Evolutionary conservation across 2,113 vertebrate genomes (phyloP).

Genomic region (Chaenocephalus aceratus): DNA sequence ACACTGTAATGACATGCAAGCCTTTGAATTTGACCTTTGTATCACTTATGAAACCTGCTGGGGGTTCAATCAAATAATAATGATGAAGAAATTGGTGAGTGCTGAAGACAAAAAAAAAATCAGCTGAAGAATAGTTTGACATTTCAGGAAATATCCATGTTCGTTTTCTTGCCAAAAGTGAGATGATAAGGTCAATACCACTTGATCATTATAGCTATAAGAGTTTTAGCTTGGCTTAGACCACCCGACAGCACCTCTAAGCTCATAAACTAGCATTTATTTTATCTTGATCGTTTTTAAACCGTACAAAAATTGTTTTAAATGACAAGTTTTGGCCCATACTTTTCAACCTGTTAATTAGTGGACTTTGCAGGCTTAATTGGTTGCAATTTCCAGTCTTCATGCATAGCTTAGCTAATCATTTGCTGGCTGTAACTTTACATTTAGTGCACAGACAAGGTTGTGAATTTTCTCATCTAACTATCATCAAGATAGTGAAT

Average conservation of each 20-base stretch:
- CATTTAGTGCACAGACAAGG: background rate
- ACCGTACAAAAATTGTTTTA: no score
- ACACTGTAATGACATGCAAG: background rate
- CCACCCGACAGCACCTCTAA: no score
- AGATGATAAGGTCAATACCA: background rate
- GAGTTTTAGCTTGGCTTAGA: background rate
- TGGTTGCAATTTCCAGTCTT: background rate
- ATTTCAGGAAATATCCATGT: background rate
- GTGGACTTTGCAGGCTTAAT: background rate
- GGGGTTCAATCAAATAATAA: background rate
- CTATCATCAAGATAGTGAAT: background rate
- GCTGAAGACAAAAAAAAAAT: background rate
- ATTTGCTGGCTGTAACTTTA: background rate
- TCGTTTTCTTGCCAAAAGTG: background rate
- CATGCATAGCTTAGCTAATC: background rate
- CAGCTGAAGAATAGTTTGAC: background rate
- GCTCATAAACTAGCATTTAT: no score
- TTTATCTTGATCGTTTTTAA: no score
- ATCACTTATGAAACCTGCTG: background rate
- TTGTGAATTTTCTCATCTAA: background rate
- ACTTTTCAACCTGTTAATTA: background rate
- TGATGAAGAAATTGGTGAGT: background rate
- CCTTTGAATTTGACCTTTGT: constrained; percentile 7
- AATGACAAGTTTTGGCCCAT: no score
- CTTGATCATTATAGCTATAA: background rate